Evolutionary conservation across 2,797 vertebrate genomes (phyloP).

Genomic region (Acropternis orthonyx): DNA sequence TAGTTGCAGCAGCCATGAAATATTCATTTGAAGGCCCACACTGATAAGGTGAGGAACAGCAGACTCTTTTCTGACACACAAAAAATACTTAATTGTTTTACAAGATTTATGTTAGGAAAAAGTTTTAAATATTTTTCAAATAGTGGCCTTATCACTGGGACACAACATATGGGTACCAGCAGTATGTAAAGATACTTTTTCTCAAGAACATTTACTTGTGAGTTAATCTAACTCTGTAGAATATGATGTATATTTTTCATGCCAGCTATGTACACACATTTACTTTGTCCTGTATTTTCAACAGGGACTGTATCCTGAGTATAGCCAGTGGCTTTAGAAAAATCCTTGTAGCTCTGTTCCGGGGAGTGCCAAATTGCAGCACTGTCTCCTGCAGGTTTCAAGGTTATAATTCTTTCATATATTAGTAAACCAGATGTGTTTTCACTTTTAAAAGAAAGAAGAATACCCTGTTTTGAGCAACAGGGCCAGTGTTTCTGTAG

Average conservation of each 20-base stretch:
- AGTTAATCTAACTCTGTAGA: not conserved
- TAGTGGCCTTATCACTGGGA: not conserved
- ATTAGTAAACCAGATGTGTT: not conserved
- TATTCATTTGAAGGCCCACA: not conserved
- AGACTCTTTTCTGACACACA: not conserved
- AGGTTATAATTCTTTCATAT: not conserved
- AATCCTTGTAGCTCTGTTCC: not conserved
- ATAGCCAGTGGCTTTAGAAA: not conserved
- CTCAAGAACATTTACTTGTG: not conserved
- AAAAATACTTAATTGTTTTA: constrained; percentile 25
- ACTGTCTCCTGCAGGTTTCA: not conserved
- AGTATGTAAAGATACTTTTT: constrained; percentile 4
- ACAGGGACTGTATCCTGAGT: not conserved
- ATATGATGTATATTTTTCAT: not conserved
- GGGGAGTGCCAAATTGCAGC: not conserved
- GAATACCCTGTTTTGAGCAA: not conserved
- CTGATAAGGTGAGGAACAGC: not conserved
- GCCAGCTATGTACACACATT: not conserved
- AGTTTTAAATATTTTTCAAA: constrained; percentile 8
- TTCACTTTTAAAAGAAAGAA: not conserved
- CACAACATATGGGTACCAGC: not conserved
- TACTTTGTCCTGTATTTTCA: not conserved
- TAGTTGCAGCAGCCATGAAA: constrained; percentile 19
- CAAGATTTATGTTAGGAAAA: constrained; percentile 51
- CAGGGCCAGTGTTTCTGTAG: not conserved